phyloP scores from a whole-genome alignment of 2,113 vertebrate genomes.

The Rhinoptilus africanus region DNA sequence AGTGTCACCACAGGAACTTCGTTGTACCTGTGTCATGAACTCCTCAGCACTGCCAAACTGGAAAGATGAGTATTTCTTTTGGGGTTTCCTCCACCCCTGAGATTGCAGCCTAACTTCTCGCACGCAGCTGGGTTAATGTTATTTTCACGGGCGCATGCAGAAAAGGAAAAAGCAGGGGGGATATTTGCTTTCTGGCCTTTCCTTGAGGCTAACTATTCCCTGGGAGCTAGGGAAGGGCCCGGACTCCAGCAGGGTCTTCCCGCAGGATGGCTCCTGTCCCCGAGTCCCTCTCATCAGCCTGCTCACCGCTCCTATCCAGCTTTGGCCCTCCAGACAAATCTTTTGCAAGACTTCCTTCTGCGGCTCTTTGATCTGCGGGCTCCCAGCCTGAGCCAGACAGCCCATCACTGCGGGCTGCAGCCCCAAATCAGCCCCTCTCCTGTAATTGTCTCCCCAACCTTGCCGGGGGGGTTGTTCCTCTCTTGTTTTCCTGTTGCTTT shows the following conservation, averaged over 20 bases:
- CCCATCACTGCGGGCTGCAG: background rate
- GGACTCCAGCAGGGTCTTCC: background rate
- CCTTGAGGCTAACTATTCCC: background rate
- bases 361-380: background rate
- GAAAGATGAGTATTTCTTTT: background rate
- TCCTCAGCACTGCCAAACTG: background rate
- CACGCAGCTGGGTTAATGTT: background rate
- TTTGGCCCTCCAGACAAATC: background rate
- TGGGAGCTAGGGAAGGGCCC: background rate
- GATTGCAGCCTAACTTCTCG: background rate
- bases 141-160: background rate
- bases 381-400: background rate
- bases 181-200: background rate
- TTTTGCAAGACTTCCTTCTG: background rate
- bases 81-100: background rate
- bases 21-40: background rate
- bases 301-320: background rate
- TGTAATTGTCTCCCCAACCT: background rate
- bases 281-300: background rate
- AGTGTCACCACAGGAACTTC: background rate
- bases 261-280: background rate
- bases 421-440: background rate
- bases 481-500: background rate
- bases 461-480: background rate
- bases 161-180: background rate